These are phyloP conservation scores for Drepana arcuata DNA, from an alignment of 1,140 invertebrate genomes.

Conservation along the genomic window DNA sequence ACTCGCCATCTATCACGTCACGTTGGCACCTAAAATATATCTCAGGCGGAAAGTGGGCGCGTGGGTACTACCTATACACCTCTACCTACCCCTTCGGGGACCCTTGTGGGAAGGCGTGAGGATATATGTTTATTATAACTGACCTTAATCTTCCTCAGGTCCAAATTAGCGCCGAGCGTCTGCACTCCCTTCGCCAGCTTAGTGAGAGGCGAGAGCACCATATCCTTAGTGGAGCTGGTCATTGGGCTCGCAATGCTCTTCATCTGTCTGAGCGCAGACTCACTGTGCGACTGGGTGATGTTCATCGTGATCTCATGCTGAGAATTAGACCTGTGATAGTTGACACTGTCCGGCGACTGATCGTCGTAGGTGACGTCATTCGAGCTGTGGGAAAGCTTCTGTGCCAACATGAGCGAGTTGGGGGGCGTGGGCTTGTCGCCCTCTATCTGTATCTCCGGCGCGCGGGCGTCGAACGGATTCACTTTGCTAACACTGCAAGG, in stretches of 20 bases:
- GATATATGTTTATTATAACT: too few relatives aligned
- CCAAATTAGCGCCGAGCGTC: conserved; percentile 85
- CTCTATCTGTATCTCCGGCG: conserved; percentile 71
- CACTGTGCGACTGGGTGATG: conserved; percentile 84
- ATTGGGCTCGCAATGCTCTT: conserved; percentile 79
- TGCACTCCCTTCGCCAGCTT: conserved; percentile 89
- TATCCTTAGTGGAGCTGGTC: conserved; percentile 76
- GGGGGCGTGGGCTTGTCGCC: conserved; percentile 65
- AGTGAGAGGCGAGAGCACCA: conserved; percentile 82
- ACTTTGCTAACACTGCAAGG: conserved; percentile 58
- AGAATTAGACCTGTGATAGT: conserved; percentile 74
- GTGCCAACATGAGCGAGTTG: conserved; percentile 70
- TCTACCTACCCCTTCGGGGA: too few relatives aligned
- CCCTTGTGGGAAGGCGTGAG: too few relatives aligned
- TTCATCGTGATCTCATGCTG: conserved; percentile 77
- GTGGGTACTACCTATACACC: too few relatives aligned
- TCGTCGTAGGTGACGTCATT: conserved; percentile 73
- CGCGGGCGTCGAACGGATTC: conserved; percentile 58
- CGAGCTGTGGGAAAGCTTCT: conserved; percentile 79
- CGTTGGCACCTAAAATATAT: too few relatives aligned
- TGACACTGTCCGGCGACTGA: conserved; percentile 29
- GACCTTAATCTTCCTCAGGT: conserved; percentile 83
- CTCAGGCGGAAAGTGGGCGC: too few relatives aligned
- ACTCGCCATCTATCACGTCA: too few relatives aligned
- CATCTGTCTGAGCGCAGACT: conserved; percentile 81